Evolutionary conservation across 2,797 vertebrate species (phyloP).

Genomic region (Gymnothorax javanicus): DNA sequence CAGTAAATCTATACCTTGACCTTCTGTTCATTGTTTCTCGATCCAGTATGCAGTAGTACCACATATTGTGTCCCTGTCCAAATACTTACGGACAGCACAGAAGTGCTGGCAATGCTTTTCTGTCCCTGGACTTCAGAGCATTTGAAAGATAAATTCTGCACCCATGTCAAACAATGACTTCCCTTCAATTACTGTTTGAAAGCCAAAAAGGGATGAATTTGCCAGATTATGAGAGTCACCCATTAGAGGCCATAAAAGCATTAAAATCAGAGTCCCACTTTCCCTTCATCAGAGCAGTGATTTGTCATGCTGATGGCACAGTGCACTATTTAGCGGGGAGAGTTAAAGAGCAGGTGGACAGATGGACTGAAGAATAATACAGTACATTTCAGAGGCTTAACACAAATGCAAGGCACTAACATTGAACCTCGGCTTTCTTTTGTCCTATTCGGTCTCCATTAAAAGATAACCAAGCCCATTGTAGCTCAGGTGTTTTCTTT

Average conservation of each 20-base stretch:
- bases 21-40: no score
- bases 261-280: neutral
- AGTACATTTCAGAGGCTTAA: no score
- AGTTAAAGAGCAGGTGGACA: neutral
- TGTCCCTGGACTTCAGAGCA: neutral
- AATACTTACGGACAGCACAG: neutral
- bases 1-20: no score
- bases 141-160: neutral
- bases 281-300: neutral
- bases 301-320: neutral
- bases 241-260: neutral
- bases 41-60: neutral
- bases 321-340: neutral
- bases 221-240: neutral
- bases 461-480: neutral
- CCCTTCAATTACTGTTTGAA: neutral
- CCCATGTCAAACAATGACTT: neutral
- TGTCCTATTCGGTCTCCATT: neutral
- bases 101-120: neutral
- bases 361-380: neutral
- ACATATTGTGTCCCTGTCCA: neutral
- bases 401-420: slow-evolving; percentile 13
- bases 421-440: neutral
- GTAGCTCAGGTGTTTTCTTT: neutral
- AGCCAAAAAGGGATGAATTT: neutral